Base-by-base conservation (phyloP, 1,140 invertebrate species). In the Streblospio benedicti region DNA sequence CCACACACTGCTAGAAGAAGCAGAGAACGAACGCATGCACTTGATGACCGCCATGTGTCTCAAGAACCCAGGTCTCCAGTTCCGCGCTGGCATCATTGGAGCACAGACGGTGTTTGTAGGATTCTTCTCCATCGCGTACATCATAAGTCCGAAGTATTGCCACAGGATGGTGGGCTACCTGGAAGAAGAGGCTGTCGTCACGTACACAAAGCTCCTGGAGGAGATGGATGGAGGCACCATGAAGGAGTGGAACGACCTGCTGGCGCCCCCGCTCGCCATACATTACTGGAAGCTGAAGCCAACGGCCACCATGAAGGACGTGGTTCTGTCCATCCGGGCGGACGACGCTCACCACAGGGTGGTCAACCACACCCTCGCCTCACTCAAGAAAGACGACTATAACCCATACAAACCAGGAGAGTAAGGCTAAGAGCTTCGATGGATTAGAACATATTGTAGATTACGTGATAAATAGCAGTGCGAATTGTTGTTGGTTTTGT, bases 11-110 rank as follows among this genome's bases (percentile, higher is more conserved):
- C 57, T 79, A 73, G 72, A 79, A 65, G 78, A 79, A 60, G 78
- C 78, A n/a, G 78, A 80, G 58, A 80, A 80, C 66, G 78, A 80
- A 60, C 56, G 78, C 52, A 80, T 80, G 78, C 78, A 80, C 65
- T 62, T 80, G 14, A 68, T 80, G 66, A 78, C 76, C 20, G 76
- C 72, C 0, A 60, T 80, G 56, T 67, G 73, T 31, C 58, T 80
- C 18, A 76, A 71, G 41, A 57, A 76, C 49, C 78, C 78, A 2
- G 61, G 67, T 2, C n/a, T 65, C n/a, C 25, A 77, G 2, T 79
- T 80, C 55, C 63, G 72, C 41, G 28, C 63, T 20, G 56, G 66
- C 33, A 74, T 79, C 1, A 67, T 76, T 20, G 61, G 63, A 6
- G 65, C 70, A 38, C 77, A 79, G 74, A 71, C 74, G 55, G 59